Evolutionary conservation across 2,113 vertebrate genomes (phyloP), one percentile per base, ranked within the genome.

Genomic region (Eclectus roratus): DNA sequence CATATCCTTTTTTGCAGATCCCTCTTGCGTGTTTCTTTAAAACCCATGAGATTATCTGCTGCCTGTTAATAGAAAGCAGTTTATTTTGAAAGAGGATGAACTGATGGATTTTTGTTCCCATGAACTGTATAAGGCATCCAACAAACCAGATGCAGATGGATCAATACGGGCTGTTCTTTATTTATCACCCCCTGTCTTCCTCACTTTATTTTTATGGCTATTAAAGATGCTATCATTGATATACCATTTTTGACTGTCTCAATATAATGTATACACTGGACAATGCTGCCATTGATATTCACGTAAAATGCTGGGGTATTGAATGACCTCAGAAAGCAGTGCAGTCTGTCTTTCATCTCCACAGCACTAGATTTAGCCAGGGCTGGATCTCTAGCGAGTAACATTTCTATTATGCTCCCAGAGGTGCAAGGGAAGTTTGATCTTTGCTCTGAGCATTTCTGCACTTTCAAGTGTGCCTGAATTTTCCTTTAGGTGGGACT

Each of bases 161-260:
- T 97, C 94, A 92, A 96, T 96, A 95, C 2, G 2, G 69, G 56
- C 49, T 68, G 58, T 41, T 89, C 72, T 90, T 91, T 96, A 95
- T 95, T 97, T 94, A 97, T 91, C 90, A 93, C 78, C 20, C 53
- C 47, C 69, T 93, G 94, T 95, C 97, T 91, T 76, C 69, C 69
- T 79, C 82, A 82, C 72, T 93, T 96, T 97, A 94, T 90, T 96
- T 94, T 97, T 93, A 97, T 92, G 84, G 82, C 85, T 94, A 85
- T 95, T 96, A 97, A 93, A 96, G 94, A 94, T 93, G 79, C 53
- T 81, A 92, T 96, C 95, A 97, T 94, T 94, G 87, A 94, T 96
- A 91, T 43, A 91, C 50, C 77, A 74, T 93, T 95, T 96, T 93
- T 95, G 66, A 87, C 86, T 94, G 91, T 93, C 78, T 90, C 58